Conservation (phyloP, 2,888 invertebrate genomes). For the Saturnia japonica region DNA sequence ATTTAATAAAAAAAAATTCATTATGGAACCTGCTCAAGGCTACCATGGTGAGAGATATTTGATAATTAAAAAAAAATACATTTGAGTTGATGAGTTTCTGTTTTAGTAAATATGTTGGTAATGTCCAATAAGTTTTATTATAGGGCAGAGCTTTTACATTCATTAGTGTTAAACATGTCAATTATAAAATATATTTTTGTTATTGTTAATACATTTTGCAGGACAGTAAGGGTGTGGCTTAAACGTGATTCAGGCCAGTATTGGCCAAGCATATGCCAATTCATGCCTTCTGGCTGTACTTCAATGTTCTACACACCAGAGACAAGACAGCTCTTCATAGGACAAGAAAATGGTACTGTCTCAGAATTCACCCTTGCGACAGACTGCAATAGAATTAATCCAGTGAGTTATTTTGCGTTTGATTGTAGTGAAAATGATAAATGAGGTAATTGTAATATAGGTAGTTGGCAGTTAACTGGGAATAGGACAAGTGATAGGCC, state of each 20-base stretch:
- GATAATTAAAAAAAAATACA: background rate
- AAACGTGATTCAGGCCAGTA: conserved; percentile 99
- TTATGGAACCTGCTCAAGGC: too few species aligned
- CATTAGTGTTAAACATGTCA: background rate
- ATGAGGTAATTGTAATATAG: background rate
- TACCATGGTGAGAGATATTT: background rate
- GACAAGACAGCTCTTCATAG: conserved; percentile 94
- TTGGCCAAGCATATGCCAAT: conserved; percentile 99
- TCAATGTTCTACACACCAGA: conserved; percentile 93
- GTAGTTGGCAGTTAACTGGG: too few species aligned
- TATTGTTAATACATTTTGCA: conserved; percentile 53
- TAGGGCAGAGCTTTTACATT: too few species aligned
- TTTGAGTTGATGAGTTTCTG: too few species aligned
- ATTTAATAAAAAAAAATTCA: background rate
- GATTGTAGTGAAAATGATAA: background rate
- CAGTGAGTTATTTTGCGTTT: conserved; percentile 66
- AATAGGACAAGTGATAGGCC: too few species aligned
- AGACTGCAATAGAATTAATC: conserved; percentile 96
- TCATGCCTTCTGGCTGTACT: conserved; percentile 96
- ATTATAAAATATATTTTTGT: background rate
- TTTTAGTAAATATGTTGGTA: background rate
- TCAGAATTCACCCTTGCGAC: conserved; percentile 94
- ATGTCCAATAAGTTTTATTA: too few species aligned
- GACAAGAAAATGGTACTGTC: conserved; percentile 96
- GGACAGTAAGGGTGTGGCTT: conserved; percentile 97